These are phyloP conservation scores for Anseranas semipalmata DNA, from an alignment of 2,113 vertebrate species.

Conservation along the genomic window DNA sequence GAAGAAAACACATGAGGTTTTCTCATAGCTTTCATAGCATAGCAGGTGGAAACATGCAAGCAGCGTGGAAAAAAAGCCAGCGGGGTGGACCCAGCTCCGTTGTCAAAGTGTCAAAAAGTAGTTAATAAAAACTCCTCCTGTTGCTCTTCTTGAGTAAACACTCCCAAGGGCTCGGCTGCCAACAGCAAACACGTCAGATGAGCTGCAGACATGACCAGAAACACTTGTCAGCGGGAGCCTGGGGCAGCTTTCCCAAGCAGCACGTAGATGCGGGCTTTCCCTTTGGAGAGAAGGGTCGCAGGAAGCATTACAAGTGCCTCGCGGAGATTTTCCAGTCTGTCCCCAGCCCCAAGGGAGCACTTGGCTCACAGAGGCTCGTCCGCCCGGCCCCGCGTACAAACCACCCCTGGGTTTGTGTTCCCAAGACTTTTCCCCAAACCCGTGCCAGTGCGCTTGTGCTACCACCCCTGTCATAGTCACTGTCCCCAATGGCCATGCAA, in stretches of 20 bases:
- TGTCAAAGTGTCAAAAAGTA: neutral
- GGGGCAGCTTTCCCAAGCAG: neutral
- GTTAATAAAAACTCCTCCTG: neutral
- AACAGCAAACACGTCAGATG: neutral
- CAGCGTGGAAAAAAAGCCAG: neutral
- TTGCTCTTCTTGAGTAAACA: neutral
- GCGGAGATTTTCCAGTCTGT: neutral
- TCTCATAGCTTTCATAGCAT: neutral
- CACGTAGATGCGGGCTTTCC: neutral
- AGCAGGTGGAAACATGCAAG: neutral
- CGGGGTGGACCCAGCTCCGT: neutral
- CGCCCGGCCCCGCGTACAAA: neutral
- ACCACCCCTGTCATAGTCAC: fast-evolving
- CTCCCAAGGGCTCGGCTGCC: neutral
- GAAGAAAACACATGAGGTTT: neutral
- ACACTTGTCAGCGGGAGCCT: neutral
- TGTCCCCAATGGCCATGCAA: fast-evolving
- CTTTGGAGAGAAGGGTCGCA: neutral
- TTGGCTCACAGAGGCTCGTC: neutral
- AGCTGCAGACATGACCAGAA: neutral
- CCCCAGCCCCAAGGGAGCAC: neutral
- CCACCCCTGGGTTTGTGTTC: neutral
- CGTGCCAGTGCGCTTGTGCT: too few species aligned
- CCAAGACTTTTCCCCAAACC: too few species aligned
- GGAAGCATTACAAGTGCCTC: fast-evolving